Evolutionary conservation across 2,888 invertebrate genomes (phyloP).

Genomic region (Atherix ibis): DNA sequence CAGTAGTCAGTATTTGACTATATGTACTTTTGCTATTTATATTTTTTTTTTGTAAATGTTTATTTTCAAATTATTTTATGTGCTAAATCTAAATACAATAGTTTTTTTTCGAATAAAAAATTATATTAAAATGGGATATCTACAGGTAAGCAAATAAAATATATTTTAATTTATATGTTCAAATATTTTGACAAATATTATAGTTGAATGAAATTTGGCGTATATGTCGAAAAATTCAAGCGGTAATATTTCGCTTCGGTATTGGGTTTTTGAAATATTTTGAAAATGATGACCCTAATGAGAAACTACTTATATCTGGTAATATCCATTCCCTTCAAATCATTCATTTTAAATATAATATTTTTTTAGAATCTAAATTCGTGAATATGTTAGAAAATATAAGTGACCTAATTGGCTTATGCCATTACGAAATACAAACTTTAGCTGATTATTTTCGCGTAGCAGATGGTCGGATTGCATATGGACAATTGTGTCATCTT

Average conservation of each 20-base stretch:
- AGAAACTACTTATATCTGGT: constrained; percentile 53
- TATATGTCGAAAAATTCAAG: constrained; percentile 65
- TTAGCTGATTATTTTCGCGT: constrained; percentile 62
- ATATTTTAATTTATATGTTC: no score
- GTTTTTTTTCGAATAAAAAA: no score
- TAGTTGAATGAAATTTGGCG: constrained; percentile 54
- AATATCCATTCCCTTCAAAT: constrained; percentile 7
- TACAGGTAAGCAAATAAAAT: no score
- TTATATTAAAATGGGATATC: no score
- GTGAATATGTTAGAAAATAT: constrained; percentile 51
- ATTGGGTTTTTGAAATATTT: constrained; percentile 58
- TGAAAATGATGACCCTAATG: constrained; percentile 48
- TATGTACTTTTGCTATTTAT: no score
- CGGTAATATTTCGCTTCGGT: constrained; percentile 54
- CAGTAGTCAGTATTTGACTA: no score
- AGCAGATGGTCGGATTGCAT: constrained; percentile 62
- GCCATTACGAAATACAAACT: constrained; percentile 55
- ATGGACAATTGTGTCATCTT: constrained; percentile 58
- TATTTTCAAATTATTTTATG: no score
- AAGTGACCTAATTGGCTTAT: constrained; percentile 47
- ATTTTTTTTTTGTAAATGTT: no score
- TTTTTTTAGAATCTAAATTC: constrained; percentile 49
- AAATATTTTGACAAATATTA: no score
- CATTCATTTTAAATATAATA: no score
- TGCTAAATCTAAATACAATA: no score